Base-by-base conservation (phyloP, 2,888 invertebrate genomes). In the Galeruca laticollis region DNA sequence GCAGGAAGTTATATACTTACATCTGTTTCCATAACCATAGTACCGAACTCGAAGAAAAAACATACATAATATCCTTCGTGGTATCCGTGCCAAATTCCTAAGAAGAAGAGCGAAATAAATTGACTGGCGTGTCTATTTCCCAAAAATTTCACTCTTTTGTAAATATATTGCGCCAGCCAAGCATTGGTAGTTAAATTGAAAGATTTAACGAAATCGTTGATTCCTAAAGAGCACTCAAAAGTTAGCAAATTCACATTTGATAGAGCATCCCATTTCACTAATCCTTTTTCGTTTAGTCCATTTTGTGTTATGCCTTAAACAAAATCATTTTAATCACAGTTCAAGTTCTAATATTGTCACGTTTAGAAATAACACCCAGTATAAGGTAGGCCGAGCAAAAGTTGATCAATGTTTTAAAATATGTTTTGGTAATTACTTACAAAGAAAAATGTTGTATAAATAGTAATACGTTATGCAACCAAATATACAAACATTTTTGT, bases 121-220 rank as follows among this genome's bases (percentile, higher is more conserved):
- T 99, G 98, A 73, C 98, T 98, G 1, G 91, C 73, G 59, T 87
- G 88, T 20, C 93, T 90, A 85, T 93, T 96, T 57, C 95, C 95
- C 57, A 99, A 87, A 84, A 97, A 98, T 82, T 93, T 94, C 52
- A 99, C 88, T 2, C 99, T 89, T 83, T 98, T 98, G 87, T 96
- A 99, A 21, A 99, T 88, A 83, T 99, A 97, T 86, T 96, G 94
- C 0, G 93, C 93, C 68, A 97, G 94, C 93, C 98, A 99, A 64
- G 92, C 89, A 86, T 99, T 99, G 0, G 99, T 99, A 85, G 98
- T 98, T 71, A 93, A 93, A 85, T 99, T 99, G 86, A 99, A 99
- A 49, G 97, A 94, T 70, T 91, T 89, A 56, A 99, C 95, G 82
- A 96, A 94, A 80, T 96, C 93, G 70, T 93, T 92, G 87, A 96